phyloP scores from a whole-genome alignment of 64 coral and sea anemone genomes.

The Anthopleura sola region DNA sequence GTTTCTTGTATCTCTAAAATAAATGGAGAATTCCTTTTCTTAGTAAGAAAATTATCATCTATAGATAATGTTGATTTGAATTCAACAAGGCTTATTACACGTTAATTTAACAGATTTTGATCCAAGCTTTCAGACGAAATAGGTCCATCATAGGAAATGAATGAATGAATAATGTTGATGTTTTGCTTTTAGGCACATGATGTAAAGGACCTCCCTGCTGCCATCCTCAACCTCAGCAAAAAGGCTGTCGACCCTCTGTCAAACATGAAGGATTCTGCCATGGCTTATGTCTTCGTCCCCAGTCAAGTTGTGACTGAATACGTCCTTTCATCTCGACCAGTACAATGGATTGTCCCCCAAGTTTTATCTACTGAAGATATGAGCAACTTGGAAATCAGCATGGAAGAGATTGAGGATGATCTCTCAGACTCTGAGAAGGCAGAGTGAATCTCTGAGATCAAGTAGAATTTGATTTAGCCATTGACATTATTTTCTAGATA shows the following conservation, averaged over 20 bases:
- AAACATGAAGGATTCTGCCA: constrained; percentile 50
- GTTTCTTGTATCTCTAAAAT: too few relatives aligned
- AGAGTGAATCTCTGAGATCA: not conserved
- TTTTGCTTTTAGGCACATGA: constrained; percentile 60
- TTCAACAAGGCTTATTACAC: too few relatives aligned
- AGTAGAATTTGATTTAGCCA: not conserved
- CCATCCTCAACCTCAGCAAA: constrained; percentile 55
- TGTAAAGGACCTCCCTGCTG: constrained; percentile 76
- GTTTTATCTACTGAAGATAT: constrained; percentile 77
- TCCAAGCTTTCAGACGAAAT: too few relatives aligned
- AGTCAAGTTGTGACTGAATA: constrained; percentile 81
- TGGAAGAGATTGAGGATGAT: constrained; percentile 85
- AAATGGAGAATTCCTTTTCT: too few relatives aligned
- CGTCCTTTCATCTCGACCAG: constrained; percentile 79
- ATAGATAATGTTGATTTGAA: too few relatives aligned
- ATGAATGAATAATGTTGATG: not conserved
- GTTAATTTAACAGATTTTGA: too few relatives aligned
- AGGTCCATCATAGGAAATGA: not conserved
- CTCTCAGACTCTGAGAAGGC: constrained; percentile 13
- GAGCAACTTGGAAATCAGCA: constrained; percentile 65
- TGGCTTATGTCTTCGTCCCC: constrained; percentile 69
- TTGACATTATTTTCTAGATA: not conserved
- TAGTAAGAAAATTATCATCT: too few relatives aligned
- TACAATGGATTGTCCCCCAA: constrained; percentile 92
- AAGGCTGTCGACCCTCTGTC: constrained; percentile 55